phyloP scores from a whole-genome alignment of 2,797 vertebrate species.

The Cuculus canorus region DNA sequence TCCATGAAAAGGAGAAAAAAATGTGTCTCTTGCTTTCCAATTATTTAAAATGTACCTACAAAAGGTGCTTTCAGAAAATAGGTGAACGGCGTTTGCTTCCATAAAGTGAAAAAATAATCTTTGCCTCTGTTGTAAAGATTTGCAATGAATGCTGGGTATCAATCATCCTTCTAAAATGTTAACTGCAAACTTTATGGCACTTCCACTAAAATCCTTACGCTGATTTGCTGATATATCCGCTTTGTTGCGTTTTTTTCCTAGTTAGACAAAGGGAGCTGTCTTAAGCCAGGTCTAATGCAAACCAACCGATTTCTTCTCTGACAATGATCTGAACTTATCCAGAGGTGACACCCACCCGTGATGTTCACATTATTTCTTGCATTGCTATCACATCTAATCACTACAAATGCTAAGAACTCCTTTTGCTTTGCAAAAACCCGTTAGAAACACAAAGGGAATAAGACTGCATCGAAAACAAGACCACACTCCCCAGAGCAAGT shows the following conservation, averaged over 20 bases:
- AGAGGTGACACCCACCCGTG: background rate
- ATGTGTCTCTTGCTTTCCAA: background rate
- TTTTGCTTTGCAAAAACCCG: background rate
- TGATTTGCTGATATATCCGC: background rate
- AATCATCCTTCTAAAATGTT: background rate
- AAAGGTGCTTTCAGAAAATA: background rate
- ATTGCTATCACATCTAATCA: accelerated
- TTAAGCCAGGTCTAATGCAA: background rate
- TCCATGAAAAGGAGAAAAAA: conserved; percentile 26
- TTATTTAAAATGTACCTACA: conserved; percentile 39
- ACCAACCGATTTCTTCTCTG: background rate
- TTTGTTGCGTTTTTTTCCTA: background rate
- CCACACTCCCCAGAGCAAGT: accelerated
- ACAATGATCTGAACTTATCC: background rate
- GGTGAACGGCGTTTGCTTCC: background rate
- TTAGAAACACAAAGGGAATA: background rate
- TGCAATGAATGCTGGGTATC: background rate
- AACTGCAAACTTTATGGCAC: conserved; percentile 5
- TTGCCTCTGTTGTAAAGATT: background rate
- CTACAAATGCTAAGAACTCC: background rate
- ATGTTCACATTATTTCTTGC: background rate
- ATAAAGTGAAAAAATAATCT: background rate
- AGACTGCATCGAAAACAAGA: background rate
- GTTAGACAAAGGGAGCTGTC: background rate
- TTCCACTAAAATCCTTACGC: background rate